Conservation (phyloP, 2,113 vertebrate species). For the Pavo muticus region DNA sequence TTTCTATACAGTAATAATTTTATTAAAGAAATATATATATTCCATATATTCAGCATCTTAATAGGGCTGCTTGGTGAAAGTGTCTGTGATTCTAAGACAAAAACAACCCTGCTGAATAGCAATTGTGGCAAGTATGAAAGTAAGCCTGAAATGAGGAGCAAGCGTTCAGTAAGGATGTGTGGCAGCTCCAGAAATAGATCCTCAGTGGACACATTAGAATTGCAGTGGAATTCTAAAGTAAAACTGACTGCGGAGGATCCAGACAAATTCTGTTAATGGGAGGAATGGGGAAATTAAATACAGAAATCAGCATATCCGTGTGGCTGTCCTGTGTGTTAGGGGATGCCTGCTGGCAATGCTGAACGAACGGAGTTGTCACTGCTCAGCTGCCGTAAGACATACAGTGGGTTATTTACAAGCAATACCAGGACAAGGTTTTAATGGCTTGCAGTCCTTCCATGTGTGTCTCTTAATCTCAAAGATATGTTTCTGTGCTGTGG, state of each 20-base stretch:
- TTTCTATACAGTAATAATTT: conserved; percentile 8
- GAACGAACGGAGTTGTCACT: not conserved
- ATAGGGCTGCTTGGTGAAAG: conserved; percentile 8
- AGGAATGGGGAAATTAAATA: not conserved
- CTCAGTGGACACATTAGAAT: conserved; percentile 11
- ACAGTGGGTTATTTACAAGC: not conserved
- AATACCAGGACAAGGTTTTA: not conserved
- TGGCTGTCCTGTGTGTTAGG: not conserved
- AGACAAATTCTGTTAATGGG: not conserved
- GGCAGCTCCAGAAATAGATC: conserved; percentile 47
- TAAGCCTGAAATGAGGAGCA: not conserved
- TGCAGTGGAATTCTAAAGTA: conserved; percentile 52
- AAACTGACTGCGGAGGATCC: conserved; percentile 2
- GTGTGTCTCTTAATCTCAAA: not conserved
- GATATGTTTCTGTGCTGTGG: not conserved
- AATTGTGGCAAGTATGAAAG: not conserved
- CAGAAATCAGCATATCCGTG: not conserved
- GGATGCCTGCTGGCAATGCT: not conserved
- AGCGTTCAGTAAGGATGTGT: not conserved
- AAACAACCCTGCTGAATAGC: not conserved
- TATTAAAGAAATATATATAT: not conserved
- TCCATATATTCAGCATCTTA: conserved; percentile 37
- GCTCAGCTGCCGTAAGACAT: not conserved
- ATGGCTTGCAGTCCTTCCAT: not conserved
- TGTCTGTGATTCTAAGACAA: conserved; percentile 10